Evolutionary conservation across 2,888 invertebrate species (phyloP).

Genomic region (Rotaria macrura): DNA sequence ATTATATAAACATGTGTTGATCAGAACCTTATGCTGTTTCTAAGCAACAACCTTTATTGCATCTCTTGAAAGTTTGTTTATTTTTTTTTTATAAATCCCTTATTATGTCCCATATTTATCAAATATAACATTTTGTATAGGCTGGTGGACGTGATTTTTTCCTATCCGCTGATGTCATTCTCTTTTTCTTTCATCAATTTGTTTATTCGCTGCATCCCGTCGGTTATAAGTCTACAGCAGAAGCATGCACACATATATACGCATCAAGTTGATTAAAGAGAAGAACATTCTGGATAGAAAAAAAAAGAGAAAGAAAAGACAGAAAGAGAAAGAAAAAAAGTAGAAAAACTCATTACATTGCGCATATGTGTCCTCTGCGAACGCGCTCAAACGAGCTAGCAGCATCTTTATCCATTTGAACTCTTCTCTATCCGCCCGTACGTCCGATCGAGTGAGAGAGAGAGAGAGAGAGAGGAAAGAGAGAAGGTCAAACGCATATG

Average conservation of each 20-base stretch:
- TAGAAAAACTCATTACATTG: not conserved
- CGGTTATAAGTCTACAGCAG: not conserved
- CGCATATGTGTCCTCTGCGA: not conserved
- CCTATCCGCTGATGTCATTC: not conserved
- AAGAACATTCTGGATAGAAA: conserved; percentile 6
- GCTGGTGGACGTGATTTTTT: not conserved
- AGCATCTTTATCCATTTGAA: not conserved
- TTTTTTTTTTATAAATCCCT: not conserved
- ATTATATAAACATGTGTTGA: not conserved
- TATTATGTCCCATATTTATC: not conserved
- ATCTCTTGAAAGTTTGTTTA: not conserved
- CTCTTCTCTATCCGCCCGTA: not conserved
- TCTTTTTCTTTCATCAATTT: not conserved
- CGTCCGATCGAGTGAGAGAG: not conserved
- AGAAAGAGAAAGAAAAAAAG: not conserved
- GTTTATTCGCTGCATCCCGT: not conserved
- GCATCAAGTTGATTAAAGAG: not conserved
- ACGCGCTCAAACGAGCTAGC: not conserved
- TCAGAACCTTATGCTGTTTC: not conserved
- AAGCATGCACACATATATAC: not conserved
- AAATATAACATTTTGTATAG: not conserved
- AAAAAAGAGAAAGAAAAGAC: not conserved
- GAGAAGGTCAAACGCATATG: not conserved
- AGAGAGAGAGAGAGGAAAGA: too few species aligned
- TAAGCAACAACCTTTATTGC: not conserved